Evolutionary conservation across 2,888 invertebrate species (phyloP).

Genomic region (Ennomos quercinarius): DNA sequence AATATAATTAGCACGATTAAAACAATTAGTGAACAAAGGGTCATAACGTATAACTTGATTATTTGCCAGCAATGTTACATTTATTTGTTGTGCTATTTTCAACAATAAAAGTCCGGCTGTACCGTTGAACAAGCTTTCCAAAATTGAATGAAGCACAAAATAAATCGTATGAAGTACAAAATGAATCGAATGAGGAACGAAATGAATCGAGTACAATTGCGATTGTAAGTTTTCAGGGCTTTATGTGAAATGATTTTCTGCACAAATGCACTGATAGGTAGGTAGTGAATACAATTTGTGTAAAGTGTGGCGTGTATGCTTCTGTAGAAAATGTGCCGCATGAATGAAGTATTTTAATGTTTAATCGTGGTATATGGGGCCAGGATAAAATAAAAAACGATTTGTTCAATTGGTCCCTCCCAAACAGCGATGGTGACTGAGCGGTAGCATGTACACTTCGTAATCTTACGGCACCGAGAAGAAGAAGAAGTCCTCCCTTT

Average conservation of each 20-base stretch:
- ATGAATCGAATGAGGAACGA: slow-evolving; percentile 10
- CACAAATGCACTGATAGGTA: slow-evolving; percentile 29
- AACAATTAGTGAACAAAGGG: too few relatives aligned
- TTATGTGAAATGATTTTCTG: slow-evolving; percentile 42
- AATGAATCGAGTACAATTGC: slow-evolving; percentile 28
- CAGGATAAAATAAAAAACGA: too few relatives aligned
- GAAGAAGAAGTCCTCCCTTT: too few relatives aligned
- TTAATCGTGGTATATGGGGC: too few relatives aligned
- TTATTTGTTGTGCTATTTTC: background rate
- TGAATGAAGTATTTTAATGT: too few relatives aligned
- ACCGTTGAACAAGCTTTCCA: slow-evolving; percentile 30
- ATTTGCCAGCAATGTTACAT: too few relatives aligned
- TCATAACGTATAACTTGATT: too few relatives aligned
- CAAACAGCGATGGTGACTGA: too few relatives aligned
- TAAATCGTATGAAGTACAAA: slow-evolving; percentile 33
- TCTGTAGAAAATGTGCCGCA: background rate
- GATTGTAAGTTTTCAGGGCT: slow-evolving; percentile 32
- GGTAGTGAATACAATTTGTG: background rate
- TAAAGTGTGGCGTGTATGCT: background rate
- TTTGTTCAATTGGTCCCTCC: too few relatives aligned
- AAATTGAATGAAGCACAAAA: slow-evolving; percentile 34
- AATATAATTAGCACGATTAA: too few relatives aligned
- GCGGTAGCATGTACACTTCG: too few relatives aligned
- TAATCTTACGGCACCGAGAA: too few relatives aligned
- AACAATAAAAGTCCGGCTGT: background rate